Base-by-base conservation (phyloP, 1,140 invertebrate genomes). In the Pteromalus puparum region DNA sequence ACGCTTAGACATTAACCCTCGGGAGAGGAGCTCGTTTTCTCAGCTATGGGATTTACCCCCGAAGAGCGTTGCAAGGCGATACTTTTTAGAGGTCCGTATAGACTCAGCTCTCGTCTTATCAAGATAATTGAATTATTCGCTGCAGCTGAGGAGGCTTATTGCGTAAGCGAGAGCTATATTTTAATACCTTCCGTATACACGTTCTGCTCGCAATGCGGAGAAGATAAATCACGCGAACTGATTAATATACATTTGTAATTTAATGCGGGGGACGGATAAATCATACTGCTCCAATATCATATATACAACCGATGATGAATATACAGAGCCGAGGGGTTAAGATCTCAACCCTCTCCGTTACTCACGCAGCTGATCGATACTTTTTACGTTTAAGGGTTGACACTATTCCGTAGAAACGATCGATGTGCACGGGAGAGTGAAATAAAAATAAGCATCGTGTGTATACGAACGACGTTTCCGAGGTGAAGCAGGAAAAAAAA, bases 271-370 rank as follows among this genome's bases (percentile, higher is more conserved):
- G 38, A 12, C 21, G 7, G 53, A 61, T 61, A 61, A n/a, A 61
- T 61, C 53, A 61, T 1, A 21, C 18, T 0, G 18, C 53, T n/a
- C 53, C 18, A 61, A 61, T 61, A 61, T 7, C 18, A 4, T 7
- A 1, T 5, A 1, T 18, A 18, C n/a, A 61, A 15, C 48, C 3
- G 53, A 89, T 88, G 87, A 89, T 89, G 88, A 89, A 89, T 89
- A 89, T 88, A 90, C 87, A 88, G 30, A 34, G 86, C 88, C 85
- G 85, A 84, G 84, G 87, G 77, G 38, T 73, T 46, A 83, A 90
- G 88, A 87, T 34, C 90, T 92, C 91, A 92, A 92, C 91, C 90
- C 91, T 91, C 91, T 92, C 90, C 87, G 30, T 34, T 4, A 85
- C 79, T 88, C 84, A 68, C 61, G 82, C 28, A 87, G 87, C 86